Base-by-base conservation (phyloP, 2,888 invertebrate genomes). In the Cryptus armator region DNA sequence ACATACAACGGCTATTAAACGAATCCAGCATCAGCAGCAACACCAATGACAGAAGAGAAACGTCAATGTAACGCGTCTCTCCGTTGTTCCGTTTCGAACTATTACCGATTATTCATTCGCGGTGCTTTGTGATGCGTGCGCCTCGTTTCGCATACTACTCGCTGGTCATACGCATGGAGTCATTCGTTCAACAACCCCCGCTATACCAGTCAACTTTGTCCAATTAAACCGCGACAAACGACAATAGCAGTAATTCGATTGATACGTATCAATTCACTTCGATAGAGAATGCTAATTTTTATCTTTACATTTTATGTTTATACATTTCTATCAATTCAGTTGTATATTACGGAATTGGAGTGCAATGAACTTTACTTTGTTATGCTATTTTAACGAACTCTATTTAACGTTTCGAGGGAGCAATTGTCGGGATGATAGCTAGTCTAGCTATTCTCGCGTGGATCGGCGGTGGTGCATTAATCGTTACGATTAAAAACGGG, bases 341-440 rank as follows among this genome's bases (percentile, higher is more conserved):
- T 6, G 1, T 12, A 24, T 44, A 46, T n/a, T n/a, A 62, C 29
- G 19, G 19, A 44, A 24, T 46, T 24, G 12, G 6, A 24, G 29
- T 12, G 4, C 9, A 43, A 14, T 51, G 19, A 3, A 48, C 48
- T 14, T 48, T 48, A n/a, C 32, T 66, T 16, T 66, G 51, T 71
- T 76, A 44, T 68, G 14, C 6, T 53, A 68, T 62, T 59, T 51
- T 44, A 62, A 68, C 70, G 16, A 53, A 44, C 32, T 6, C 66
- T 71, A 43, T 56, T 29, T 32, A 32, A 29, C 9, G 2, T 70
- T 74, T 67, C 32, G 88, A 95, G 95, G 95, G 95, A 19, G 95
- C 95, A 43, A 91, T 95, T 62, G 94, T 94, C 85, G 95, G 95
- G 0, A 94, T 88, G 12, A 80, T 89, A 29, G 75, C 85, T 32